These are phyloP conservation scores for Hemistola chrysoprasaria DNA, from an alignment of 2,888 invertebrate species.

Conservation along the genomic window DNA sequence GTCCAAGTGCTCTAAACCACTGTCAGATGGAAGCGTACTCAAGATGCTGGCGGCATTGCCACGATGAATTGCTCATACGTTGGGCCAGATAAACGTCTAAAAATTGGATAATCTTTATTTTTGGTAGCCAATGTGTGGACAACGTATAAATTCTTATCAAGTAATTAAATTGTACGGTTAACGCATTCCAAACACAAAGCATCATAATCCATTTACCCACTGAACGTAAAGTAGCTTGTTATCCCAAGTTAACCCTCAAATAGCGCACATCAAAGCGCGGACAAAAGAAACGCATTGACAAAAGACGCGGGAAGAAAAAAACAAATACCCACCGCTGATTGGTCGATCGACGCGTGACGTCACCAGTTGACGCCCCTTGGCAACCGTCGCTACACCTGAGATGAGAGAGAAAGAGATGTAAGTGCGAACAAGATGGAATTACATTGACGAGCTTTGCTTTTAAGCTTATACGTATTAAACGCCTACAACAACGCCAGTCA, in stretches of 20 bases:
- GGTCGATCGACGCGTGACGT: slow-evolving; percentile 68
- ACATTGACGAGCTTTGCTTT: slow-evolving; percentile 43
- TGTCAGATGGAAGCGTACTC: too few relatives aligned
- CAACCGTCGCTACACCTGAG: slow-evolving; percentile 78
- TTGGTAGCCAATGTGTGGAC: too few relatives aligned
- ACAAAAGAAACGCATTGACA: slow-evolving; percentile 67
- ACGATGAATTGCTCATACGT: too few relatives aligned
- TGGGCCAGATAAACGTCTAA: too few relatives aligned
- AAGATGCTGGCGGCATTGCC: too few relatives aligned
- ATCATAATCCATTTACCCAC: slow-evolving; percentile 38
- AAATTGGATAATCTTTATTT: too few relatives aligned
- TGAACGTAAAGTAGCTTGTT: slow-evolving; percentile 48
- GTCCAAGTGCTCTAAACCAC: too few relatives aligned
- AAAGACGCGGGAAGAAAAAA: slow-evolving; percentile 61
- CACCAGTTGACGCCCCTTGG: slow-evolving; percentile 75
- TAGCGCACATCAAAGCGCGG: slow-evolving; percentile 47
- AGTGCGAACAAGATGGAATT: slow-evolving; percentile 60
- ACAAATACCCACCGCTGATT: slow-evolving; percentile 52
- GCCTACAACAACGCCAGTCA: not conserved
- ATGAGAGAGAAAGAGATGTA: slow-evolving; percentile 66
- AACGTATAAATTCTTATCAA: too few relatives aligned
- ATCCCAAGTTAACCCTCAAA: slow-evolving; percentile 53
- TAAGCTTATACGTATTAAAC: slow-evolving; percentile 32
- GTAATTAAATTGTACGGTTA: too few relatives aligned
- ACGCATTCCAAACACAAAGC: too few relatives aligned